Percentiles rank a stretch among this genome's conserved stretches.
Evolutionary conservation across 2,797 vertebrate genomes (phyloP).

Genomic region (Pangasius sanitwongsei): DNA sequence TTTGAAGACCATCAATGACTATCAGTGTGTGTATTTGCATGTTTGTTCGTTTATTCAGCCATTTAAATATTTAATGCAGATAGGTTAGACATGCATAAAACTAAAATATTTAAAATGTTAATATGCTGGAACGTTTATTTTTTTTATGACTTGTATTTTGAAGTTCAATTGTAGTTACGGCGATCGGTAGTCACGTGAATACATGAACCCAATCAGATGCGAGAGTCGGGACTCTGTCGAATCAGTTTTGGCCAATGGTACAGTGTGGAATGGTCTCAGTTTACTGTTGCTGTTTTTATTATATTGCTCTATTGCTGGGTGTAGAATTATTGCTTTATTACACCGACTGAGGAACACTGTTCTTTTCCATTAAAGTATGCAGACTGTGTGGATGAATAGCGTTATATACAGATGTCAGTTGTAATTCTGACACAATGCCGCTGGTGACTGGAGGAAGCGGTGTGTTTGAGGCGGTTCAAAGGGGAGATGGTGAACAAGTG

Average conservation of each 20-base stretch:
- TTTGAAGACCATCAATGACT: not conserved
- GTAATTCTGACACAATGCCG: not conserved
- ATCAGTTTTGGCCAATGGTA: not conserved
- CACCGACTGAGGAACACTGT: not conserved
- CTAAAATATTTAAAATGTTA: not conserved
- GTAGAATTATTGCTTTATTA: not conserved
- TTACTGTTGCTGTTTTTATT: not conserved
- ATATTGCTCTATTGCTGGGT: not conserved
- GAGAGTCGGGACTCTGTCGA: not conserved
- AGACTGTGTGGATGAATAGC: not conserved
- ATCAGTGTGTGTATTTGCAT: not conserved
- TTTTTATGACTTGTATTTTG: conserved; percentile 16
- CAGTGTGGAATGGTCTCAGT: not conserved
- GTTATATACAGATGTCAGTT: not conserved
- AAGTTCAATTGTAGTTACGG: not conserved
- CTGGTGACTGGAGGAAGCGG: conserved; percentile 58
- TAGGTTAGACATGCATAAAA: not conserved
- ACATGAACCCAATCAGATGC: conserved; percentile 52
- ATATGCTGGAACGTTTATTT: not conserved
- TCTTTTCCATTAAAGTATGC: not conserved
- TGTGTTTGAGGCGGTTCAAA: conserved; percentile 77
- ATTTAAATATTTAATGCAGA: not conserved
- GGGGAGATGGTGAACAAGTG: conserved; percentile 73
- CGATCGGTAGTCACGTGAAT: conserved; percentile 16
- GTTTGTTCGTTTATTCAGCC: not conserved